Percentiles rank a stretch among this genome's conserved stretches.
These are phyloP conservation scores for Holotrichia oblita DNA, from an alignment of 1,140 invertebrate species.

Conservation along the genomic window DNA sequence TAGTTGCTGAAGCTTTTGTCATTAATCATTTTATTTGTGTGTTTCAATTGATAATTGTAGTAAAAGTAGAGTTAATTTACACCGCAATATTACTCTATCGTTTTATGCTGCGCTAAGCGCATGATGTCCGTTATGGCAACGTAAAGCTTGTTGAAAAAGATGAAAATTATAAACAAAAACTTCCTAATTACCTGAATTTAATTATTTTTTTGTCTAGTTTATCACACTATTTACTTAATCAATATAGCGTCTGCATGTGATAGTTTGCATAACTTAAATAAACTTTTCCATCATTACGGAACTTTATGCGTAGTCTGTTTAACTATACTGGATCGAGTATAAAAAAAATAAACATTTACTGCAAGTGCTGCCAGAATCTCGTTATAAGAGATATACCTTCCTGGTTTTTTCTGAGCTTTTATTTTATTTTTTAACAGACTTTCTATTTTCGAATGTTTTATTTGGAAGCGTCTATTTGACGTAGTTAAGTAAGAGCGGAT, in stretches of 20 bases:
- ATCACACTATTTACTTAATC: background rate
- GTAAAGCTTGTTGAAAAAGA: background rate
- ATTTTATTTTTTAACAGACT: conserved; percentile 20
- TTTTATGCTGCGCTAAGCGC: background rate
- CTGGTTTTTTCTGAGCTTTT: background rate
- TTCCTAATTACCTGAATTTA: background rate
- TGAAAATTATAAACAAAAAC: background rate
- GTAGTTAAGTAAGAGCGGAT: background rate
- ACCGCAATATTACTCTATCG: background rate
- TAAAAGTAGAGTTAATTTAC: background rate
- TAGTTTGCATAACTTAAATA: background rate
- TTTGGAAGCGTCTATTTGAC: conserved; percentile 25
- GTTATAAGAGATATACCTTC: conserved; percentile 5
- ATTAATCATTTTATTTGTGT: background rate
- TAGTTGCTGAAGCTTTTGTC: no score
- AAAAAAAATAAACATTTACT: background rate
- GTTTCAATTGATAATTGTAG: background rate
- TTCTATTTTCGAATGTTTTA: conserved; percentile 34
- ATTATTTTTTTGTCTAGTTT: background rate
- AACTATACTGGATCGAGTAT: background rate
- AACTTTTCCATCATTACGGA: conserved; percentile 5
- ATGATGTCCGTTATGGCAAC: background rate
- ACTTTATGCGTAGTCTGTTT: background rate
- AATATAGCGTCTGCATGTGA: background rate
- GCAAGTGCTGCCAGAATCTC: background rate